Base-by-base conservation (phyloP, 2,888 invertebrate species). In the Archips xylosteana region DNA sequence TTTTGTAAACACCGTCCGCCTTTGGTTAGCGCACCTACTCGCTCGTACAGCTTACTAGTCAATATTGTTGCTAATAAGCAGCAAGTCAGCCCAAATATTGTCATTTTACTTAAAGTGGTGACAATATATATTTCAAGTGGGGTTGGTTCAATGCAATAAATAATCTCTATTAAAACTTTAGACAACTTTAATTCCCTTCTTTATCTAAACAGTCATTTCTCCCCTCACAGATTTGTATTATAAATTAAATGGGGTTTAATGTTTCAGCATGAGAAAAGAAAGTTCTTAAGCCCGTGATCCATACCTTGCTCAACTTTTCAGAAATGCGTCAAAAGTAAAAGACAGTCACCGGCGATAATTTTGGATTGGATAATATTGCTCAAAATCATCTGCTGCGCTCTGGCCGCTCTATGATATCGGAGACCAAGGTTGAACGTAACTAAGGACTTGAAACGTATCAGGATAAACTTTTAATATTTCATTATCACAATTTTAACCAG, bases 1-100 rank as follows among this genome's bases (percentile, higher is more conserved):
- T 90, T 84, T 86, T 82, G 89, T 90, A 91, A 91, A 91, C 90
- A 91, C 89, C 82, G 86, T 88, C 88, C 87, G 84, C 77, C 82
- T 82, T 84, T 86, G 78, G 83, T 88, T 87, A 86, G 82, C 85
- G 63, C 62, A 63, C 68, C 63, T 68, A 59, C 67, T 54, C 59
- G 61, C 32, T 64, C 65, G 57, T 65, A 42, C 59, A 61, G 47
- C 64, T 68, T 32, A 59, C 73, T 63, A 57, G 73, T 64, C 63
- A 69, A 63, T 67, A 68, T 57, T 73, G 64, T 64, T 68, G 59
- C 54, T 49, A 54, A 8, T 47, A 47, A 72, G 32, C 57, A 57
- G 73, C 68, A 68, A 64, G 49, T 64, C 60, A 3, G 15, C 6
- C 47, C 51, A 57, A 60, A 68, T 67, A 68, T 15, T 42, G 39